Conservation (phyloP, 2,797 vertebrate species). For the Etheostoma nigrum region DNA sequence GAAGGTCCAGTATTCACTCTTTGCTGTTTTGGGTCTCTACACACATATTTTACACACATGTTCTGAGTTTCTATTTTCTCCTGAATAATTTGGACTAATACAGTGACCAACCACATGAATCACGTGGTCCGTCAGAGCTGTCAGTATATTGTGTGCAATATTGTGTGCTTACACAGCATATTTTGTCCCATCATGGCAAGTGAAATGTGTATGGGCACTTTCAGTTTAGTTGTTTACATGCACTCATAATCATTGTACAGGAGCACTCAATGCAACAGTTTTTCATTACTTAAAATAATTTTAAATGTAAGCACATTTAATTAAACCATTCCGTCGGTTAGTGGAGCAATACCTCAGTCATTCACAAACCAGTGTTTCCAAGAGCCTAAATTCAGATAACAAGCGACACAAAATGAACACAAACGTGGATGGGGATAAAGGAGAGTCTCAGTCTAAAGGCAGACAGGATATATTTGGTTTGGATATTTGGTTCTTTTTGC, state of each 20-base stretch:
- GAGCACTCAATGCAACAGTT: neutral
- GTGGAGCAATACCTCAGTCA: no score
- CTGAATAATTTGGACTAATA: neutral
- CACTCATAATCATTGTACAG: neutral
- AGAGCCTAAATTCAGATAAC: no score
- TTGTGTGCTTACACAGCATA: neutral
- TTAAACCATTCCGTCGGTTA: no score
- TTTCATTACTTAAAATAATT: no score
- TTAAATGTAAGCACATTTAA: no score
- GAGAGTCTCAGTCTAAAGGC: no score
- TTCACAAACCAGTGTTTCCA: no score
- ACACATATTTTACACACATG: neutral
- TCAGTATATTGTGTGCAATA: neutral
- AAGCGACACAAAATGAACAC: no score
- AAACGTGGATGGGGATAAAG: no score
- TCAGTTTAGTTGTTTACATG: neutral
- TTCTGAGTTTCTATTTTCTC: neutral
- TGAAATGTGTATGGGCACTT: neutral
- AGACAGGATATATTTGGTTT: no score
- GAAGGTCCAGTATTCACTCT: neutral
- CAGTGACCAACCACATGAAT: neutral
- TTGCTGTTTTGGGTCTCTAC: neutral
- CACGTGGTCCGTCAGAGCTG: neutral
- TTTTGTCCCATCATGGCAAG: neutral
- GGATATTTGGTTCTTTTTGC: no score